These are phyloP conservation scores for Melanerpes formicivorus DNA, from an alignment of 2,113 vertebrate species.

Conservation along the genomic window DNA sequence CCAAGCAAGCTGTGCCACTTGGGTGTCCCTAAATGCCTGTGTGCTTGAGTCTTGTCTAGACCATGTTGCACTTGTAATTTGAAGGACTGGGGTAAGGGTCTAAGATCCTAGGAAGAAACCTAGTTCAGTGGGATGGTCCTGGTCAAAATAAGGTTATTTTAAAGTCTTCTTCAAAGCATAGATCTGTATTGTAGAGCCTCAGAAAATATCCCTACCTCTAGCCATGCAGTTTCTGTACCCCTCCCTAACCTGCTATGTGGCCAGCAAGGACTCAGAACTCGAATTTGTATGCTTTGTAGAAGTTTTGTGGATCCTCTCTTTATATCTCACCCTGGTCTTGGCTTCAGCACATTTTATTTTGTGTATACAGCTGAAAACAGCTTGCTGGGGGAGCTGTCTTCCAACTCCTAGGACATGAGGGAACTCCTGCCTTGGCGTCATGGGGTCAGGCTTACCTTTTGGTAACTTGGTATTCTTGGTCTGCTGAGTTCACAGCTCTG, in stretches of 20 bases:
- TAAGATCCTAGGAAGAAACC: background rate
- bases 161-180: background rate
- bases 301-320: background rate
- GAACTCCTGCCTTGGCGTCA: background rate
- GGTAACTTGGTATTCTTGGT: background rate
- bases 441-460: background rate
- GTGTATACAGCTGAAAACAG: background rate
- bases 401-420: background rate
- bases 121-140: background rate
- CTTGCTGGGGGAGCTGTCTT: background rate
- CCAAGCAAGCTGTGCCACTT: constrained; percentile 1
- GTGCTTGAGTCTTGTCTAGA: background rate
- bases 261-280: background rate
- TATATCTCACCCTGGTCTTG: background rate
- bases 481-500: background rate
- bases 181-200: background rate
- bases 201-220: background rate
- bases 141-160: background rate
- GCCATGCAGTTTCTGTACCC: background rate
- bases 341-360: background rate
- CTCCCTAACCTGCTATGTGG: background rate
- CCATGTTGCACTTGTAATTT: fast-evolving
- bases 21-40: background rate
- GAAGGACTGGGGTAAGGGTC: background rate
- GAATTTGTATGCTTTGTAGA: background rate